These are phyloP conservation scores for Bungarus multicinctus DNA, from an alignment of 2,113 vertebrate species.

Conservation along the genomic window DNA sequence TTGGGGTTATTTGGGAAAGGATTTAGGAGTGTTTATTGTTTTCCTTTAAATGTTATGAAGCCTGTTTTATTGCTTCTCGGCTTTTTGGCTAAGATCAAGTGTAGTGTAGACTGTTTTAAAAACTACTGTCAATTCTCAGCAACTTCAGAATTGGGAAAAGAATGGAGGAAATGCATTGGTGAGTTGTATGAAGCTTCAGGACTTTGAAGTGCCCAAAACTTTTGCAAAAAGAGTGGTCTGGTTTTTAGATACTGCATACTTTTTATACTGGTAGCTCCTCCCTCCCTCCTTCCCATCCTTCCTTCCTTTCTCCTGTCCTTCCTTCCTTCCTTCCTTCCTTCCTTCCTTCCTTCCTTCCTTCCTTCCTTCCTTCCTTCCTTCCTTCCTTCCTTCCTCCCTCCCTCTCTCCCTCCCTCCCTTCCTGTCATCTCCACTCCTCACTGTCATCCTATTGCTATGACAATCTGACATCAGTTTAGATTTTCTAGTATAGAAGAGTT, in stretches of 20 bases:
- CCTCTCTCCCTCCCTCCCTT: background rate
- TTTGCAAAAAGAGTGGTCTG: background rate
- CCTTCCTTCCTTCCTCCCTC: background rate
- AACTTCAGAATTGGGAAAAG: background rate
- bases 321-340: fast-evolving
- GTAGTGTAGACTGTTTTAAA: background rate
- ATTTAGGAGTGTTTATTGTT: background rate
- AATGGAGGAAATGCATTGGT: background rate
- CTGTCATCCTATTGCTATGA: background rate
- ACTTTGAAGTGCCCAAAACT: background rate
- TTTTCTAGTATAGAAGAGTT: background rate
- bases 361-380: too few relatives aligned
- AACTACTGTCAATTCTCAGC: background rate
- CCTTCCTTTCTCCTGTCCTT: too few relatives aligned
- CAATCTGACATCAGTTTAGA: background rate
- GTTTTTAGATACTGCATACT: background rate
- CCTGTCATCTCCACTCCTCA: background rate
- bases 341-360: background rate
- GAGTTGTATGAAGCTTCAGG: background rate
- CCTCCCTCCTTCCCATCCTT: too few relatives aligned
- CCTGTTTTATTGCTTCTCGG: background rate
- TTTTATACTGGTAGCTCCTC: background rate
- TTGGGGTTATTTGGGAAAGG: background rate
- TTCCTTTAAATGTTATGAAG: background rate
- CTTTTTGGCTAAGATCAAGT: too few relatives aligned